Evolutionary conservation across 1,140 invertebrate genomes (phyloP).

Genomic region (Heliconius nattereri): DNA sequence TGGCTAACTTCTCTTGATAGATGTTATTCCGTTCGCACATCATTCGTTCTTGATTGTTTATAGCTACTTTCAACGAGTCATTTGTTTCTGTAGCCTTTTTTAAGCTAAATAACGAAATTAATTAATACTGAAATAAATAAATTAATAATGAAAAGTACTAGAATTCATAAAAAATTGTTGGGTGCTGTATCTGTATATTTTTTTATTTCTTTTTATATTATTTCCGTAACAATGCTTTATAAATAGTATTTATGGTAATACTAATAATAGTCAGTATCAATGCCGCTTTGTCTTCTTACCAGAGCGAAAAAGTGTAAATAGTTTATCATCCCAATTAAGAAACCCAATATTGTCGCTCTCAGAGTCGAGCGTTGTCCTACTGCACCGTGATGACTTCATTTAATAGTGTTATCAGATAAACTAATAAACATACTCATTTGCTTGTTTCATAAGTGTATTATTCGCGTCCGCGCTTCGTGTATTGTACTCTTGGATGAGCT

Average conservation of each 20-base stretch:
- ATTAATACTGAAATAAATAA: not conserved
- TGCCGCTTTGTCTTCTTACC: too few relatives aligned
- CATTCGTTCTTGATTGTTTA: slow-evolving; percentile 49
- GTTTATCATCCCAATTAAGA: too few relatives aligned
- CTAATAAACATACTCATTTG: slow-evolving; percentile 45
- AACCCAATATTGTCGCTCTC: too few relatives aligned
- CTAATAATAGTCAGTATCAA: too few relatives aligned
- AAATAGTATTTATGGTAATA: too few relatives aligned
- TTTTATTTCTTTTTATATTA: not conserved
- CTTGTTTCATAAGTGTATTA: slow-evolving; percentile 39
- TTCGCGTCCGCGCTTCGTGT: slow-evolving; percentile 41
- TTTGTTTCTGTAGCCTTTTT: slow-evolving; percentile 43
- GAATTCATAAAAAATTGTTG: too few relatives aligned
- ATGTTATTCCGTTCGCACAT: slow-evolving; percentile 46
- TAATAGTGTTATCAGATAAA: not conserved
- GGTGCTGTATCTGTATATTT: not conserved
- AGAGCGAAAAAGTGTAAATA: too few relatives aligned
- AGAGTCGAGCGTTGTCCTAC: too few relatives aligned
- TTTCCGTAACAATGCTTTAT: not conserved
- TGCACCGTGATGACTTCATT: too few relatives aligned
- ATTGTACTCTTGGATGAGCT: slow-evolving; percentile 46
- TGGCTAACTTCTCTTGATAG: slow-evolving; percentile 12
- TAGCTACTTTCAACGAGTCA: slow-evolving; percentile 42
- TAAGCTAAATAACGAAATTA: slow-evolving; percentile 34
- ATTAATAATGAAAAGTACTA: too few relatives aligned